Conservation (phyloP, 2,113 vertebrate species). For the Uria lomvia region DNA sequence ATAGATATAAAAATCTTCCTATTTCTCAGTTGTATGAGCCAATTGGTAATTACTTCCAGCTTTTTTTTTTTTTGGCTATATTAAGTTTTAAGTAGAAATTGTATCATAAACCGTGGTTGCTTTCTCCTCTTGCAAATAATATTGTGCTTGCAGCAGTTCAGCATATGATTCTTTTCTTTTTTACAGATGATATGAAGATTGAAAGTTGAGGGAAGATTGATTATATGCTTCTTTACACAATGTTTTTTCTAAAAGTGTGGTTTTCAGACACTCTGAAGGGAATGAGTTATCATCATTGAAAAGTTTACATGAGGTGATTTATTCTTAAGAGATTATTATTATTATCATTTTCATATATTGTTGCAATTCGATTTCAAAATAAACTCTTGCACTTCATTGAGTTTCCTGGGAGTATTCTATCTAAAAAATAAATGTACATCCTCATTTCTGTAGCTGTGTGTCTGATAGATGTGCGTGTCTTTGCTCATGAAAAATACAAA, state of each 20-base stretch:
- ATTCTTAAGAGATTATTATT: not conserved
- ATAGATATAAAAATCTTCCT: not conserved
- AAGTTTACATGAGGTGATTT: not conserved
- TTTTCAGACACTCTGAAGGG: not conserved
- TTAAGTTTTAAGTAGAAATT: not conserved
- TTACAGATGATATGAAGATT: slow-evolving; percentile 42
- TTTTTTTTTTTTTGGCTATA: not conserved
- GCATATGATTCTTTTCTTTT: not conserved
- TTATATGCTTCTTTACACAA: not conserved
- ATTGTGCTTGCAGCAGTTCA: not conserved
- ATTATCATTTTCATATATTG: not conserved
- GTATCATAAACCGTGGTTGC: not conserved
- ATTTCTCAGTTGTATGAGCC: not conserved
- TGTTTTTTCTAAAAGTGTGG: not conserved
- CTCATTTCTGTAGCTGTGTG: not conserved
- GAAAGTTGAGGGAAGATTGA: not conserved
- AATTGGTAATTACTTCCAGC: not conserved
- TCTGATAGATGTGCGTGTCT: not conserved
- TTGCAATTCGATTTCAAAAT: not conserved
- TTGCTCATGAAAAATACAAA: not conserved
- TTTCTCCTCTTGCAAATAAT: not conserved
- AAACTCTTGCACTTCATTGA: not conserved
- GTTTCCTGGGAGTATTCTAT: not conserved
- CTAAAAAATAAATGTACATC: not conserved
- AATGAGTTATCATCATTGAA: not conserved